Conservation (phyloP, 2,888 invertebrate species). For the Chalcis sispes region DNA sequence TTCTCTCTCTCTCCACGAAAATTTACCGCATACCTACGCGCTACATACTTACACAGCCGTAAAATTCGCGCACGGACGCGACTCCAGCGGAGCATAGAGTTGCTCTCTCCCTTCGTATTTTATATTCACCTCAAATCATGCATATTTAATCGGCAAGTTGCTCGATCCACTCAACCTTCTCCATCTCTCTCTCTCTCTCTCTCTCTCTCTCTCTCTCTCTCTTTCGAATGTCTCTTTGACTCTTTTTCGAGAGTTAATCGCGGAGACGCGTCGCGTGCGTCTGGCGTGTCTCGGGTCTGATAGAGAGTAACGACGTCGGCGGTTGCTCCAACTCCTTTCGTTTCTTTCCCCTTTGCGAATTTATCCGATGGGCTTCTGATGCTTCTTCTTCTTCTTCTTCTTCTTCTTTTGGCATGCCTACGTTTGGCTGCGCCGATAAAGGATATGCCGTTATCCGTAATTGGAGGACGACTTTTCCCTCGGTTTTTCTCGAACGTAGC, state of each 20-base stretch:
- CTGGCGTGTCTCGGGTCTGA: conserved; percentile 1
- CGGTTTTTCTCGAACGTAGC: background rate
- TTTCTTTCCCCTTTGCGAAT: background rate
- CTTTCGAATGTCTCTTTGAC: conserved; percentile 32
- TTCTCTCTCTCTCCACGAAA: conserved; percentile 60
- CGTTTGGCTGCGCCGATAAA: background rate
- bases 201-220: background rate
- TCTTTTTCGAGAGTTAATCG: conserved; percentile 66
- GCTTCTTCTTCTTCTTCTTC: too few relatives aligned
- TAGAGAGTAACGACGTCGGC: background rate
- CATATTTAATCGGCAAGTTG: conserved; percentile 71
- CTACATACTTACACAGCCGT: too few relatives aligned
- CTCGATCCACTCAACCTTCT: conserved; percentile 63
- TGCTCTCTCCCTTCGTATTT: conserved; percentile 65
- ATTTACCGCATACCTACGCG: too few relatives aligned
- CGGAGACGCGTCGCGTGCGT: background rate
- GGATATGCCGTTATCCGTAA: background rate
- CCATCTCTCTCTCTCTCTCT: conserved; percentile 3
- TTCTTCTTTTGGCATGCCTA: too few relatives aligned
- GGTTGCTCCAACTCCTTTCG: background rate
- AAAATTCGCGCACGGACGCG: background rate
- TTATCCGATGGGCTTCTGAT: background rate
- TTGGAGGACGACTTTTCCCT: conserved; percentile 4
- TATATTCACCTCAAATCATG: conserved; percentile 72
- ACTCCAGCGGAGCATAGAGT: conserved; percentile 10